Conservation (phyloP, 2,888 invertebrate genomes). For the Tiphia femorata region DNA sequence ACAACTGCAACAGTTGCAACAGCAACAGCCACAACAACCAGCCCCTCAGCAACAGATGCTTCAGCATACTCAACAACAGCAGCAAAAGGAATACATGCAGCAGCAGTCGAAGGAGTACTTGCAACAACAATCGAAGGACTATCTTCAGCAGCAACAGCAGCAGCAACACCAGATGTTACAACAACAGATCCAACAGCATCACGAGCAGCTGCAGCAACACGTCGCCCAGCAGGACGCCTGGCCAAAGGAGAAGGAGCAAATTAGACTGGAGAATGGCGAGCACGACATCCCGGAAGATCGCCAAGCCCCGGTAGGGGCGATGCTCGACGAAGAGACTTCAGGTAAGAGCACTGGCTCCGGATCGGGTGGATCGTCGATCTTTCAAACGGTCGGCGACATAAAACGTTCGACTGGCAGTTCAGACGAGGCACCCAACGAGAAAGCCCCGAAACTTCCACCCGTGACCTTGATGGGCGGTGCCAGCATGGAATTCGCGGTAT, state of each 20-base stretch:
- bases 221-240: constrained; percentile 64
- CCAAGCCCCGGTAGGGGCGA: constrained; percentile 73
- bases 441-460: constrained; percentile 70
- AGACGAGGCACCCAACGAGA: constrained; percentile 72
- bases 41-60: constrained; percentile 35
- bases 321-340: constrained; percentile 73
- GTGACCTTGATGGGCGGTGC: constrained; percentile 74
- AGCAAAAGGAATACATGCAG: constrained; percentile 44
- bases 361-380: constrained; percentile 76
- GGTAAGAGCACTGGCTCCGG: constrained; percentile 74
- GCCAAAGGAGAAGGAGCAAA: constrained; percentile 72
- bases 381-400: constrained; percentile 82
- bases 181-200: constrained; percentile 58
- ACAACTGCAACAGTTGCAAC: constrained; percentile 39
- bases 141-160: constrained; percentile 46
- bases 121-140: constrained; percentile 65
- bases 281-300: too few relatives aligned
- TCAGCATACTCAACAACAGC: constrained; percentile 35
- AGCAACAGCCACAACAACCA: constrained; percentile 23
- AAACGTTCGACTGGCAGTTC: constrained; percentile 75
- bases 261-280: constrained; percentile 73
- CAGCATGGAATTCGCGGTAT: constrained; percentile 88
- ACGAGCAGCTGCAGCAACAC: constrained; percentile 60
- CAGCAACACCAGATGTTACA: constrained; percentile 55
- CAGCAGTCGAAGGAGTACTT: constrained; percentile 34